These are phyloP conservation scores for Latheticus oryzae DNA, from an alignment of 2,888 invertebrate species.

Conservation along the genomic window DNA sequence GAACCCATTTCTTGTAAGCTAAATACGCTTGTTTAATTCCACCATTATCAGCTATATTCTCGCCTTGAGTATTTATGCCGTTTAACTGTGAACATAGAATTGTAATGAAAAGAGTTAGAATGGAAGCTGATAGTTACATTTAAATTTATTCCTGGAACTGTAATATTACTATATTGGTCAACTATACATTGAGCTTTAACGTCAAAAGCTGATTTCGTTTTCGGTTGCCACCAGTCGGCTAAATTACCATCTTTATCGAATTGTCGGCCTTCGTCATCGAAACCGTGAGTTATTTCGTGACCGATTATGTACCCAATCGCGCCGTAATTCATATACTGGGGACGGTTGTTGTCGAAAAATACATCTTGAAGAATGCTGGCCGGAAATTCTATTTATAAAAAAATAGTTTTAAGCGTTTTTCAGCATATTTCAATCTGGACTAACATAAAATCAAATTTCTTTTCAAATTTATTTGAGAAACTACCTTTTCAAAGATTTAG, in stretches of 20 bases:
- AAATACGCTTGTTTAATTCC: constrained; percentile 85
- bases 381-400: constrained; percentile 79
- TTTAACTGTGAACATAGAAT: constrained; percentile 38
- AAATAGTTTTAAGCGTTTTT: constrained; percentile 1
- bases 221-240: constrained; percentile 91
- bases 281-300: constrained; percentile 92
- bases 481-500: too few species aligned
- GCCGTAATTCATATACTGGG: constrained; percentile 92
- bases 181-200: constrained; percentile 91
- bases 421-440: too few species aligned
- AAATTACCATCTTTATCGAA: constrained; percentile 93
- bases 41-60: constrained; percentile 94
- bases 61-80: constrained; percentile 80
- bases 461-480: too few species aligned
- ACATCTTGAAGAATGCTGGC: constrained; percentile 93
- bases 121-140: too few species aligned
- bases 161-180: constrained; percentile 92
- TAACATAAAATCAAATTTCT: too few species aligned
- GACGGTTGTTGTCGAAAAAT: constrained; percentile 89
- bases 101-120: too few species aligned
- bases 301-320: constrained; percentile 93
- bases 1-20: constrained; percentile 38
- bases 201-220: constrained; percentile 84
- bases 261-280: constrained; percentile 90
- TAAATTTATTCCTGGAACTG: constrained; percentile 79